phyloP scores from a whole-genome alignment of 2,888 invertebrate genomes.

The Omphaloscelis lunosa region DNA sequence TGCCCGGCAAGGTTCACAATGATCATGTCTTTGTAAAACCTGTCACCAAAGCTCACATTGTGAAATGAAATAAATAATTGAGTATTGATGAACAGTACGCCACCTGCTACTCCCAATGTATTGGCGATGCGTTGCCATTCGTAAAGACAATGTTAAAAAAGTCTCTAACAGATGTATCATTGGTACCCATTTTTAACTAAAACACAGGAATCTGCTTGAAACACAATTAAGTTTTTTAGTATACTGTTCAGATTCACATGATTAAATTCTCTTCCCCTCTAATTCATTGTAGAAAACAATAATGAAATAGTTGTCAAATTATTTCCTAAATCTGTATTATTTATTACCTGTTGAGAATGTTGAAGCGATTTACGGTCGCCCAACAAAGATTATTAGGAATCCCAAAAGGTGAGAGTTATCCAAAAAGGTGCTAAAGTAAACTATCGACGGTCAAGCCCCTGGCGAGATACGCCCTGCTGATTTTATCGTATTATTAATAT shows the following conservation, averaged over 20 bases:
- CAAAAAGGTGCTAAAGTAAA: slow-evolving; percentile 45
- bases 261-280: neutral
- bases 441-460: slow-evolving; percentile 41
- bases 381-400: slow-evolving; percentile 34
- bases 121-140: neutral
- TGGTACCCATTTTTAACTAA: neutral
- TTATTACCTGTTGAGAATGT: slow-evolving; percentile 32
- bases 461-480: slow-evolving; percentile 43
- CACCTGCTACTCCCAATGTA: neutral
- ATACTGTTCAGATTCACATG: neutral
- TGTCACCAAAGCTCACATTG: neutral
- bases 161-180: neutral
- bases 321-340: slow-evolving; percentile 19
- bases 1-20: neutral
- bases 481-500: slow-evolving; percentile 49
- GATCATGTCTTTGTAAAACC: neutral
- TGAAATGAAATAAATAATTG: neutral
- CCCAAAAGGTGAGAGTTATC: slow-evolving; percentile 48
- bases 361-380: slow-evolving; percentile 33
- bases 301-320: slow-evolving; percentile 20
- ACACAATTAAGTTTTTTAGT: neutral
- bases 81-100: neutral
- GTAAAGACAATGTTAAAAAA: neutral
- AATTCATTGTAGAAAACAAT: neutral
- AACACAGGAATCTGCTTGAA: neutral